Conservation (phyloP, 2,888 invertebrate genomes). For the Tigriopus californicus region DNA sequence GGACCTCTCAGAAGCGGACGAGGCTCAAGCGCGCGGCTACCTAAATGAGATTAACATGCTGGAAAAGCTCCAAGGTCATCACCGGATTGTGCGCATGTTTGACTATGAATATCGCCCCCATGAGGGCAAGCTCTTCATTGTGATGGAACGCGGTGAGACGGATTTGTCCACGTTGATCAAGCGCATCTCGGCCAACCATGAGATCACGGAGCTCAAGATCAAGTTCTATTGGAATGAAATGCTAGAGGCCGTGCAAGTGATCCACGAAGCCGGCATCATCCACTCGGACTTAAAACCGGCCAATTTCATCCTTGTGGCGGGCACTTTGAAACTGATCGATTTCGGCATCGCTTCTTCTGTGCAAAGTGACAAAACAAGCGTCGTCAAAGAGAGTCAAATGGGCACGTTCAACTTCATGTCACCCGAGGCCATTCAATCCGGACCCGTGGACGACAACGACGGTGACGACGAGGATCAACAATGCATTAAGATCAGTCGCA, state of each 20-base stretch:
- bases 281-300: constrained; percentile 94
- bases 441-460: background rate
- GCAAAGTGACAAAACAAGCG: constrained; percentile 68
- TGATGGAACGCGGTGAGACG: constrained; percentile 81
- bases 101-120: constrained; percentile 55
- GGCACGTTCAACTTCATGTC: constrained; percentile 92
- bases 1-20: constrained; percentile 48
- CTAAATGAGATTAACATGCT: constrained; percentile 73
- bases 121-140: constrained; percentile 49
- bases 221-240: constrained; percentile 85
- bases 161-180: constrained; percentile 62
- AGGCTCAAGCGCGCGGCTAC: constrained; percentile 51
- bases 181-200: constrained; percentile 23
- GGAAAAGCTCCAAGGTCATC: constrained; percentile 55
- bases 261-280: constrained; percentile 77
- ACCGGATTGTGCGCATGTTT: constrained; percentile 60
- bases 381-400: constrained; percentile 45
- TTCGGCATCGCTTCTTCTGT: constrained; percentile 86
- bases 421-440: constrained; percentile 55
- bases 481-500: constrained; percentile 52
- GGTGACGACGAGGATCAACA: constrained; percentile 8
- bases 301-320: constrained; percentile 73
- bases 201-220: constrained; percentile 50
- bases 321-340: constrained; percentile 79
- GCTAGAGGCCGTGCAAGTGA: constrained; percentile 70